These are phyloP conservation scores for Telmatochromis sp. DNA, from an alignment of 2,113 vertebrate species.

Conservation along the genomic window DNA sequence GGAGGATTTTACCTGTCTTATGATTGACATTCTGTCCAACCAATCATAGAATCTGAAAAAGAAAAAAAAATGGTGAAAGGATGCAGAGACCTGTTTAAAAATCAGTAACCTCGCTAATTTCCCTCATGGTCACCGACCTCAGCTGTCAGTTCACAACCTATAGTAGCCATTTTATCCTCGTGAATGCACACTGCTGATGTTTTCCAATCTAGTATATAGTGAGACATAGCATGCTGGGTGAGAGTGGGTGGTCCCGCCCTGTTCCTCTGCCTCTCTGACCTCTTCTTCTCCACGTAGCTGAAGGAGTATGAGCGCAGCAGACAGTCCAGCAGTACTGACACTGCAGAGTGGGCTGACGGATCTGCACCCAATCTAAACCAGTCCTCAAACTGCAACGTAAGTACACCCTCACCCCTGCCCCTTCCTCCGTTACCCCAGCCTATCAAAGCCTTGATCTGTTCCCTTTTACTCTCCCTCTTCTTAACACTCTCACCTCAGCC, in stretches of 20 bases:
- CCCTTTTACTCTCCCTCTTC: background rate
- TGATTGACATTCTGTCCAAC: background rate
- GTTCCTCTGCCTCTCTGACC: slow-evolving; percentile 68
- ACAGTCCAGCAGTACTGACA: slow-evolving; percentile 79
- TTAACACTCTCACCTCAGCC: slow-evolving; percentile 11
- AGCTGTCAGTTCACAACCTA: background rate
- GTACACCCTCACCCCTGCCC: slow-evolving; percentile 58
- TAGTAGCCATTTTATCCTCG: background rate
- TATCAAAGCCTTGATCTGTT: background rate
- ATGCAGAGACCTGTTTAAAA: background rate
- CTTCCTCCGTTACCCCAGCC: background rate
- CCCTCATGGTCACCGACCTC: background rate
- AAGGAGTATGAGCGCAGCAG: slow-evolving; percentile 95
- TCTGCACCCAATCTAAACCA: slow-evolving; percentile 81
- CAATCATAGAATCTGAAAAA: background rate
- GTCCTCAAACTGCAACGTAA: slow-evolving; percentile 93
- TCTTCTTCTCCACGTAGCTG: slow-evolving; percentile 85
- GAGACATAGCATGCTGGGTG: slow-evolving; percentile 17
- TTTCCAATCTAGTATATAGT: background rate
- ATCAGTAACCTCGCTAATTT: background rate
- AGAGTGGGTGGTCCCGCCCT: slow-evolving; percentile 39
- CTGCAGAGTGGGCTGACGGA: slow-evolving; percentile 86
- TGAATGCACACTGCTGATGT: background rate
- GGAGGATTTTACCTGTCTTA: background rate
- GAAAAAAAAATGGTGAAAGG: background rate